Percentiles rank a stretch among this genome's conserved stretches.
phyloP scores from a whole-genome alignment of 2,888 invertebrate species.

The Microctonus brassicae region DNA sequence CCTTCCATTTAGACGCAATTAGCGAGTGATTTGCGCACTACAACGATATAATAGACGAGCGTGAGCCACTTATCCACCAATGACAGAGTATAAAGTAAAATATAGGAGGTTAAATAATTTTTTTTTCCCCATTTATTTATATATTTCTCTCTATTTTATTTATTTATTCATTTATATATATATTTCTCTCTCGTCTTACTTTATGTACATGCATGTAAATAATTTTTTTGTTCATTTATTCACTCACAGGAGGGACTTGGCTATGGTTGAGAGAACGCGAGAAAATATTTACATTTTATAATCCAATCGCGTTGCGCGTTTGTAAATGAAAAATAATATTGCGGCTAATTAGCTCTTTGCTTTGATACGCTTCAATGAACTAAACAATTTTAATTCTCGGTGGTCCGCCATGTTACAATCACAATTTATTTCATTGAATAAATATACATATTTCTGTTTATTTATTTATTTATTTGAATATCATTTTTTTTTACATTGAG shows the following conservation, averaged over 20 bases:
- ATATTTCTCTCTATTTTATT: too few relatives aligned
- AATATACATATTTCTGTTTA: too few relatives aligned
- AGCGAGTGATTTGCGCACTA: conserved; percentile 52
- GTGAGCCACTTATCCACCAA: background rate
- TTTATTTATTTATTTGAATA: too few relatives aligned
- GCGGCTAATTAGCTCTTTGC: conserved; percentile 56
- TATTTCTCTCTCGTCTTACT: too few relatives aligned
- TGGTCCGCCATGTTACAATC: conserved; percentile 13
- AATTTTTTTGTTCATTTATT: background rate
- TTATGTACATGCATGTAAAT: too few relatives aligned
- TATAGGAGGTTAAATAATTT: background rate
- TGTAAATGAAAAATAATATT: conserved; percentile 37
- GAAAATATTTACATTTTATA: conserved; percentile 30
- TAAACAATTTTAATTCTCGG: conserved; percentile 53
- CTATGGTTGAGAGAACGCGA: conserved; percentile 53
- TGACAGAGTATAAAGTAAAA: background rate
- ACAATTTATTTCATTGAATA: too few relatives aligned
- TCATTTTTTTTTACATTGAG: too few relatives aligned
- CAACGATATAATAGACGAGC: background rate
- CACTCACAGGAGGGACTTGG: conserved; percentile 59
- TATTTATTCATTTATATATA: too few relatives aligned
- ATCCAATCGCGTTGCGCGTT: conserved; percentile 58
- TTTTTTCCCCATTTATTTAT: background rate
- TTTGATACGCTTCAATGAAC: conserved; percentile 53
- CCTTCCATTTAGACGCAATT: conserved; percentile 56